Evolutionary conservation across 35 echinoderm and acorn worm genomes (phyloP), one percentile per base, ranked within the genome.

Genomic region (Diadema setosum): DNA sequence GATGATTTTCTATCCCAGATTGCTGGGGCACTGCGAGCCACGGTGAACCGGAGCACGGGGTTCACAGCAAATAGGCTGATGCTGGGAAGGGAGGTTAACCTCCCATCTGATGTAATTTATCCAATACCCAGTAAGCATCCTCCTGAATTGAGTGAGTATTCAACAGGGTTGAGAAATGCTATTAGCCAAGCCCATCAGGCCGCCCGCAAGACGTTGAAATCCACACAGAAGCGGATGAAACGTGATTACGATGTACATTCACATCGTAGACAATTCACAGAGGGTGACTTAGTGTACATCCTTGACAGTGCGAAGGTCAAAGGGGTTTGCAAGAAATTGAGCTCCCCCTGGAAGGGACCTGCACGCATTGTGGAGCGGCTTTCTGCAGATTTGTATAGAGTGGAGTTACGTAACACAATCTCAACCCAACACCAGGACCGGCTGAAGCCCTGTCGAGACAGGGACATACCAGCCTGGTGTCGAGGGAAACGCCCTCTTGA

Each of bases 161-260:
- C n/a, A n/a, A n/a, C n/a, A n/a, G n/a, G n/a, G n/a, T n/a, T n/a
- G n/a, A n/a, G n/a, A n/a, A n/a, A n/a, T n/a, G n/a, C n/a, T n/a
- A n/a, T n/a, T n/a, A n/a, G n/a, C n/a, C n/a, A n/a, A n/a, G 89
- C 89, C 5, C 81, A 85, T 75, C 63, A 91, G 37, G 32, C 58
- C 3, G 81, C 89, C 37, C 0, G 89, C 23, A 1, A 9, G 4
- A 85, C 3, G 5, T 39, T 85, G 20, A 15, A 27, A 17, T 30
- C 15, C n/a, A 74, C 89, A 2, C 89, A 85, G 82, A 37, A 43
- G n/a, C 46, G 60, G 11, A 84, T 70, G 81, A 84, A 84, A 41
- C 24, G 89, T 4, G 43, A 91, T 44, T 84, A 91, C 27, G 89
- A 84, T 43, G n/a, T 84, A 7, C 36, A 81, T 4, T 1, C 65